Evolutionary conservation across 1,140 invertebrate species (phyloP), one percentile per base, ranked within the genome.

Genomic region (Lepidotrigona ventralis): DNA sequence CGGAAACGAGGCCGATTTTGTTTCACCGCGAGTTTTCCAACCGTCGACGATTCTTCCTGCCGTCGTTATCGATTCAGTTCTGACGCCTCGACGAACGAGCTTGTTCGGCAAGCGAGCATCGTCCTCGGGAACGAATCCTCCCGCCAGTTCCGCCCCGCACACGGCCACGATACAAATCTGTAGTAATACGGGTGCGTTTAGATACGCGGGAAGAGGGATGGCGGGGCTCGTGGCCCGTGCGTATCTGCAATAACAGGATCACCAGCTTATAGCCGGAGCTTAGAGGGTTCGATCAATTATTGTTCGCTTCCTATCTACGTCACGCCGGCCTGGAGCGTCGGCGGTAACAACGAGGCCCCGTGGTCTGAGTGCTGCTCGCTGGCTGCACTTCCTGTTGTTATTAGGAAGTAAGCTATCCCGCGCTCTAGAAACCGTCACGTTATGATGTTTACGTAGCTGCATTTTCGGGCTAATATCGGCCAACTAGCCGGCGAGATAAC

Each of bases 281-380:
- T 88, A 89, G 87, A 78, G 88, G 88, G 79, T 86, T 85, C 89
- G 88, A 90, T 90, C 89, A 90, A 90, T 90, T 90, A 90, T 90
- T 89, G 88, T 89, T 89, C 88, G 86, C 86, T 83, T 85, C 85
- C 89, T 90, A 90, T 90, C 89, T 90, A 88, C 89, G 88, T 90
- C 89, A 90, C 75, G 88, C 86, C 83, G 86, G 79, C 60, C 80
- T 68, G 63, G 68, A 89, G 85, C 83, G 77, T 81, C 80, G 74
- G 46, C 39, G 39, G 54, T 70, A 70, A 85, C 78, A 89, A 89
- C 87, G 79, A 56, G 19, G 60, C 51, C 54, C 58, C 46, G 70
- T 46, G 39, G 39, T 8, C 74, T 54, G 74, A 84, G 75, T 26
- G 81, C 58, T 77, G 70, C 80, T 70, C 70, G 63, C 68, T 54